Evolutionary conservation across 2,888 invertebrate genomes (phyloP).

Genomic region (Podotricha telesiphe): DNA sequence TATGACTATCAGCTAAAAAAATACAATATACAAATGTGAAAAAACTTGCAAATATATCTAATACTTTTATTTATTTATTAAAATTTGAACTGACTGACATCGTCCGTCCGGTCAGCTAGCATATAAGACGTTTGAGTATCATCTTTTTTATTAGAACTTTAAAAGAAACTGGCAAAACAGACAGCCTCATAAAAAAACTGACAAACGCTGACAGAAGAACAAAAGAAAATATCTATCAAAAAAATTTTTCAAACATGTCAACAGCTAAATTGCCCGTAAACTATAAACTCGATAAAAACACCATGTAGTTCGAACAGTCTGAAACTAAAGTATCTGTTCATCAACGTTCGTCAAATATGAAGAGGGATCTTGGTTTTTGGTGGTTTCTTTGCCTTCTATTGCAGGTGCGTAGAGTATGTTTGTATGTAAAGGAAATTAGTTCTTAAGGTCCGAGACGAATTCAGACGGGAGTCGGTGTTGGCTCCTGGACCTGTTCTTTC

Average conservation of each 20-base stretch:
- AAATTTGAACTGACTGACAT: no score
- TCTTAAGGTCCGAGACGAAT: no score
- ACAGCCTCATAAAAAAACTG: conserved; percentile 26
- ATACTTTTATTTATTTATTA: no score
- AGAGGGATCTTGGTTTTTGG: conserved; percentile 59
- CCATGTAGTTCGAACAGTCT: conserved; percentile 53
- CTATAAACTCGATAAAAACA: conserved; percentile 51
- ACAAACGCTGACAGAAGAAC: conserved; percentile 55
- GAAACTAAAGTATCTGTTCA: conserved; percentile 6
- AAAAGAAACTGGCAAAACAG: conserved; percentile 6
- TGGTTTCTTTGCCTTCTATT: conserved; percentile 63
- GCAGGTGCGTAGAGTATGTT: conserved; percentile 57
- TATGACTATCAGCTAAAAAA: no score
- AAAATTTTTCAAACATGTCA: conserved; percentile 61
- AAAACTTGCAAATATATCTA: no score
- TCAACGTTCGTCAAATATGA: conserved; percentile 53
- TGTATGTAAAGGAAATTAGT: no score
- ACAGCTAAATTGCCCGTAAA: conserved; percentile 60
- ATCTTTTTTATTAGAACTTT: not conserved
- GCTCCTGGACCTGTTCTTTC: no score
- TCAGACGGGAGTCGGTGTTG: no score
- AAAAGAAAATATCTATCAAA: conserved; percentile 47
- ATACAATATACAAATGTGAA: no score
- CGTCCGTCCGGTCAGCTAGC: no score
- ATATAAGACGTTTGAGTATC: no score